Conservation (phyloP, 2,888 invertebrate genomes). For the Branchipolynoe longqiensis region DNA sequence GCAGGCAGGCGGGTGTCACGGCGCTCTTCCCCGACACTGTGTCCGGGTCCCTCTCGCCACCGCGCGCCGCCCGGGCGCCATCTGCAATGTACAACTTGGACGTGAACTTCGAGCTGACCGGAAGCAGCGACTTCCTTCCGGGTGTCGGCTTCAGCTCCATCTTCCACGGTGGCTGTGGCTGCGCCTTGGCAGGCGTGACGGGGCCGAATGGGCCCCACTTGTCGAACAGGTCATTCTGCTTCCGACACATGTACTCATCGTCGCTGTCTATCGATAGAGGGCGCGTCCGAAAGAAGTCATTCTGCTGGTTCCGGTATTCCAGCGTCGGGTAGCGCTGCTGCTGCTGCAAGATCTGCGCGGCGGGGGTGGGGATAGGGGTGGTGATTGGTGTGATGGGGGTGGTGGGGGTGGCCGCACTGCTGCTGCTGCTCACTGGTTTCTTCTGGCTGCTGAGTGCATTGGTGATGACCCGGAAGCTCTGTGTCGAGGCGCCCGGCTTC, state of each 20-base stretch:
- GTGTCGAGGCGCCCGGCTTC: background rate
- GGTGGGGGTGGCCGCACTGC: too few relatives aligned
- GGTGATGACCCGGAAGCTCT: conserved; percentile 3
- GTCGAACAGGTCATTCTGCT: conserved; percentile 38
- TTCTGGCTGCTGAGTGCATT: conserved; percentile 12
- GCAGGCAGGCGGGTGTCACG: conserved; percentile 25
- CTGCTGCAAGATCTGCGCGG: too few relatives aligned
- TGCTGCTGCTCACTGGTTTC: conserved; percentile 9
- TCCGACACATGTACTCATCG: conserved; percentile 31
- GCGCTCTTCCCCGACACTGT: conserved; percentile 30
- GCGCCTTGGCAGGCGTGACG: background rate
- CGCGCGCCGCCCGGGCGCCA: background rate
- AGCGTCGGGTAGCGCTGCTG: conserved; percentile 19
- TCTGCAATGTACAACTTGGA: conserved; percentile 15
- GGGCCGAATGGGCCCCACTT: conserved; percentile 50
- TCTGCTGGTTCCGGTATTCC: background rate
- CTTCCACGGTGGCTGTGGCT: conserved; percentile 17
- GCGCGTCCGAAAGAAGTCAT: background rate
- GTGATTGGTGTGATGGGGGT: too few relatives aligned
- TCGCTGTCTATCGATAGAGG: background rate
- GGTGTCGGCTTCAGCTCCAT: conserved; percentile 33
- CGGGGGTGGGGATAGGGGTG: too few relatives aligned
- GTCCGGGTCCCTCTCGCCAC: background rate
- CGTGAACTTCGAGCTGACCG: background rate
- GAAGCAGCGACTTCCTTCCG: conserved; percentile 2